Evolutionary conservation across 2,888 invertebrate species (phyloP).

Genomic region (Gandaritis pyraliata): DNA sequence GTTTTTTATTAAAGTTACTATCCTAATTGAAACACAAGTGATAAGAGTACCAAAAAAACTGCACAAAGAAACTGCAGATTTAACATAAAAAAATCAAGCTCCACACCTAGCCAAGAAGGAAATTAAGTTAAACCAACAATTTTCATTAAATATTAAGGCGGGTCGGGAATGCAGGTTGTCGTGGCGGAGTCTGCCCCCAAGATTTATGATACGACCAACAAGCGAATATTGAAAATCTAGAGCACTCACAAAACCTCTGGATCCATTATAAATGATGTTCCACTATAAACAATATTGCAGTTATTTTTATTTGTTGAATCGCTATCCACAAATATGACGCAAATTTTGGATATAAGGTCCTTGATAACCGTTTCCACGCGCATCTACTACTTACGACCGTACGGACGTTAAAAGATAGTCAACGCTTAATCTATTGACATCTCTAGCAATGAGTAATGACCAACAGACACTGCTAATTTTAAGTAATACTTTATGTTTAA

Average conservation of each 20-base stretch:
- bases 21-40: too few species aligned
- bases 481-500: too few species aligned
- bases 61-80: constrained; percentile 10
- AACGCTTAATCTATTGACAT: too few species aligned
- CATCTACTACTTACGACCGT: background rate
- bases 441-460: too few species aligned
- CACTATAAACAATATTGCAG: constrained; percentile 39
- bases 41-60: background rate
- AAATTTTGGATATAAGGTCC: constrained; percentile 18
- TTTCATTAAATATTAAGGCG: constrained; percentile 79
- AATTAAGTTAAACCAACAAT: constrained; percentile 71
- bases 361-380: constrained; percentile 14
- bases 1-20: too few species aligned
- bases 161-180: constrained; percentile 75
- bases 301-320: constrained; percentile 35
- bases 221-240: constrained; percentile 79
- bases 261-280: constrained; percentile 63
- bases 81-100: constrained; percentile 26
- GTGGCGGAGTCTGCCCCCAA: constrained; percentile 64
- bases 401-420: too few species aligned
- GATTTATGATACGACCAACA: constrained; percentile 80
- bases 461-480: too few species aligned
- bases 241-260: constrained; percentile 69
- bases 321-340: constrained; percentile 27
- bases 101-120: constrained; percentile 45